These are phyloP conservation scores for Zoanthus solanderi DNA, from an alignment of 92 coral and sea anemone genomes.

Conservation along the genomic window DNA sequence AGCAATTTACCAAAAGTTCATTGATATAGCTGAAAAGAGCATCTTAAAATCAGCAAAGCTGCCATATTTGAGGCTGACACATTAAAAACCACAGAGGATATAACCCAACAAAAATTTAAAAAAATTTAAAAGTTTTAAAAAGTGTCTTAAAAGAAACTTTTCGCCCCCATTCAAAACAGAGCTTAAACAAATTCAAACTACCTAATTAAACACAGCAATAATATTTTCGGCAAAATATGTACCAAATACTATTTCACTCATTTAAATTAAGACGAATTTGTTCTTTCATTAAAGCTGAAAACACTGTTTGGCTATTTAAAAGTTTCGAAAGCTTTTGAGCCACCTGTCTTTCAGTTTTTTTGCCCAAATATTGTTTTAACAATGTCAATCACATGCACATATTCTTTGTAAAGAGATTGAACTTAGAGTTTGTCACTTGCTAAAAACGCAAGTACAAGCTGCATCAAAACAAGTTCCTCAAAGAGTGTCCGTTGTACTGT, in stretches of 20 bases:
- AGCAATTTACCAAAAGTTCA: background rate
- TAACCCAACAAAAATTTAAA: too few species aligned
- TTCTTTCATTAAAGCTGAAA: conserved; percentile 31
- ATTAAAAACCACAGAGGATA: too few species aligned
- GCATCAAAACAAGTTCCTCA: too few species aligned
- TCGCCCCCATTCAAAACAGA: background rate
- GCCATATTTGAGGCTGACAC: too few species aligned
- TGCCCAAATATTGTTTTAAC: conserved; percentile 47
- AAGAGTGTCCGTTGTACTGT: too few species aligned
- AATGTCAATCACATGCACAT: conserved; percentile 48
- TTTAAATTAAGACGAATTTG: conserved; percentile 30
- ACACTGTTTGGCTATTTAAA: conserved; percentile 43
- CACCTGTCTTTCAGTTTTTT: conserved; percentile 63
- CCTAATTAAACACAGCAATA: background rate
- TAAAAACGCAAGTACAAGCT: too few species aligned
- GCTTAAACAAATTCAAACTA: background rate
- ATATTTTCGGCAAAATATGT: background rate
- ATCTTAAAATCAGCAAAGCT: background rate
- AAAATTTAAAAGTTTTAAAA: too few species aligned
- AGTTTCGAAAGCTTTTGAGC: conserved; percentile 52
- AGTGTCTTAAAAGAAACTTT: background rate
- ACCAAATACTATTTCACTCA: background rate
- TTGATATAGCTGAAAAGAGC: background rate
- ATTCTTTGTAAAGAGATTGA: conserved; percentile 52
- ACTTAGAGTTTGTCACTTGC: conserved; percentile 54